Base-by-base conservation (phyloP, 2,888 invertebrate genomes). In the Drosophila paramelanica region DNA sequence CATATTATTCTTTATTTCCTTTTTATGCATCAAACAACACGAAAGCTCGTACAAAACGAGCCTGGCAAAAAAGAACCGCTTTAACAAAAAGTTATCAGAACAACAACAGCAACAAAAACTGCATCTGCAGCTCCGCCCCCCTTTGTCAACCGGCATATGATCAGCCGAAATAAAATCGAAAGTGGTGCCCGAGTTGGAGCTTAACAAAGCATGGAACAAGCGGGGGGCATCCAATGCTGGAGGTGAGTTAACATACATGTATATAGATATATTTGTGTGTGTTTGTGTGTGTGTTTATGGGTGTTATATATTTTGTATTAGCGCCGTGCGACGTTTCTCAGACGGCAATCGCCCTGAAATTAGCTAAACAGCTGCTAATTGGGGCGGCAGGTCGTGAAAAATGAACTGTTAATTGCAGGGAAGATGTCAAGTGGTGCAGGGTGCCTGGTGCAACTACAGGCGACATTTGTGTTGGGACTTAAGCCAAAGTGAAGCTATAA, bases 361-460 rank as follows among this genome's bases (percentile, higher is more conserved):
- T 65, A 62, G 60, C 67, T 65, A 62, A 85, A 55, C 81, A 82
- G 83, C 86, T 85, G 86, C 83, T 82, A 82, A 82, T 82, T 60
- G 62, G 69, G 36, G 56, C 60, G 70, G 43, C 50, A 49, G 61
- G 62, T 70, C 67, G 81, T 73, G 71, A 67, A 77, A 68, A 71
- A 56, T 27, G 14, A 45, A 41, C 46, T 55, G 50, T 38, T 43
- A 62, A 57, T 33, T 27, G 17, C 2, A 43, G 58, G 42, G 25
- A 10, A 10, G 13, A 31, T 14, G 31, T 14, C 36, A 5, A 4
- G 43, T 11, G 8, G 7, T 11, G 10, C 10, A 8, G 11, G 10
- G 33, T 17, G 10, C 10, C 5, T 8, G 10, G 33, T 17, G 25
- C 42, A 23, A 10, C 27, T 8, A 39, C 11, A n/a, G 25, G 45